These are phyloP conservation scores for Eupeodes latifasciatus DNA, from an alignment of 2,888 invertebrate genomes.

Conservation along the genomic window DNA sequence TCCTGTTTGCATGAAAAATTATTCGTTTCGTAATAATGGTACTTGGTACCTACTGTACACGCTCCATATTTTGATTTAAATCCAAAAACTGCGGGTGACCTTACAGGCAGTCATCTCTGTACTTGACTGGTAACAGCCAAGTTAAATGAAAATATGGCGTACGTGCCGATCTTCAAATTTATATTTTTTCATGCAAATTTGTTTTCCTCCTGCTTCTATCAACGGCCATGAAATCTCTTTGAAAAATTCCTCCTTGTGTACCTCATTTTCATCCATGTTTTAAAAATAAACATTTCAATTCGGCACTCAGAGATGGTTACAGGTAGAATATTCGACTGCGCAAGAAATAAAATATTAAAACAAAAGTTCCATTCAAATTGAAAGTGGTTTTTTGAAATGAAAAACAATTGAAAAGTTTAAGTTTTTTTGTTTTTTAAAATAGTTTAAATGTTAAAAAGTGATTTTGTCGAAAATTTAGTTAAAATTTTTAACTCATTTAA, in stretches of 20 bases:
- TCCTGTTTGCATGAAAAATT: no score
- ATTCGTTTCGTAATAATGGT: no score
- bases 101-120: slow-evolving; percentile 1
- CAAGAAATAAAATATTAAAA: not conserved
- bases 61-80: slow-evolving; percentile 11
- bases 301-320: slow-evolving; percentile 17
- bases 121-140: not conserved
- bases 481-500: not conserved
- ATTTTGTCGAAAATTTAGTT: not conserved
- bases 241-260: slow-evolving; percentile 2
- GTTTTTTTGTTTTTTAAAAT: not conserved
- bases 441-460: not conserved
- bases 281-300: slow-evolving; percentile 15
- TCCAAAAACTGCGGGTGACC: slow-evolving; percentile 10
- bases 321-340: not conserved
- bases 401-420: not conserved
- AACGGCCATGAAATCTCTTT: not conserved
- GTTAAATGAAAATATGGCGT: slow-evolving; percentile 21
- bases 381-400: slow-evolving; percentile 4
- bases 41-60: no score
- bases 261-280: not conserved
- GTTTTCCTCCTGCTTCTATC: not conserved
- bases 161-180: slow-evolving; percentile 29
- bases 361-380: not conserved
- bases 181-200: not conserved